A percentile compares a stretch with the other conserved stretches of the same genome.
These are phyloP conservation scores for Illadopsis cleaveri DNA, from an alignment of 2,113 vertebrate species.

Conservation along the genomic window DNA sequence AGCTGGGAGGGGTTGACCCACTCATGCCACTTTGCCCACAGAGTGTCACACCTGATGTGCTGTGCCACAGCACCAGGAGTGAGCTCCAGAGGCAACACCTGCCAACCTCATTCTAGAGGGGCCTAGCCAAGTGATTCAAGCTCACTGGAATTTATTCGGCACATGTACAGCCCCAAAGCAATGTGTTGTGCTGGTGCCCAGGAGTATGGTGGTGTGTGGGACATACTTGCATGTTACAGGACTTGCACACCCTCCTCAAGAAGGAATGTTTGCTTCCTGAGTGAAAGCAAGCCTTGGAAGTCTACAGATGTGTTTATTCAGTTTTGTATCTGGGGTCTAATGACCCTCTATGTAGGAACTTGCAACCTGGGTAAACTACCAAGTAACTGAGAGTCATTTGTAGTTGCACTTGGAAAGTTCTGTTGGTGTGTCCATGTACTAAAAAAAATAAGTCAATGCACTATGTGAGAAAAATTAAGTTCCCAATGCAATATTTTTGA, in stretches of 20 bases:
- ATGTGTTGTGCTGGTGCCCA: background rate
- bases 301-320: background rate
- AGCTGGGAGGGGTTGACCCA: background rate
- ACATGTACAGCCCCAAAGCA: fast-evolving
- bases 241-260: fast-evolving
- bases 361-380: background rate
- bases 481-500: background rate
- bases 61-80: fast-evolving
- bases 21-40: fast-evolving
- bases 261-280: background rate
- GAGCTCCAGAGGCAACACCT: background rate
- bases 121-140: background rate
- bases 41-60: background rate
- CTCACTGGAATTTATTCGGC: background rate
- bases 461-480: background rate
- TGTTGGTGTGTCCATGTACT: background rate
- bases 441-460: background rate
- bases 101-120: too few relatives aligned
- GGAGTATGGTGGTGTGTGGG: fast-evolving
- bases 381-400: background rate
- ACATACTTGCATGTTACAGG: fast-evolving
- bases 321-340: background rate
- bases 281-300: background rate
- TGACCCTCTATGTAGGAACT: background rate
- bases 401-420: background rate